These are phyloP conservation scores for Allophyes oxyacanthae DNA, from an alignment of 2,888 invertebrate genomes.

Conservation along the genomic window DNA sequence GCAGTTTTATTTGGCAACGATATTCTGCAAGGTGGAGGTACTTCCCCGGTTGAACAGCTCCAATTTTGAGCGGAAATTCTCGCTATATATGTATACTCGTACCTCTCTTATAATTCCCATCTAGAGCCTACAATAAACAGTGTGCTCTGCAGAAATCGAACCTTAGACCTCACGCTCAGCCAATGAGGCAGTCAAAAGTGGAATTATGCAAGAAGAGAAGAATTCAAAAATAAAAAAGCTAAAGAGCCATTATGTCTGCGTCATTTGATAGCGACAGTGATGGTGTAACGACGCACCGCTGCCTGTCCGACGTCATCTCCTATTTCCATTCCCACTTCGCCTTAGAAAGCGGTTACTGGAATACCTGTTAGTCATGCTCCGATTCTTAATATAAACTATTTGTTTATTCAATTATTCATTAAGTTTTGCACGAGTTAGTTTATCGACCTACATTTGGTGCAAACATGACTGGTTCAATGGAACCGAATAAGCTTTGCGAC, in stretches of 20 bases:
- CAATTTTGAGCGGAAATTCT: no score
- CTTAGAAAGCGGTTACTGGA: slow-evolving; percentile 54
- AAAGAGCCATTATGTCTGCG: slow-evolving; percentile 42
- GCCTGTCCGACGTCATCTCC: slow-evolving; percentile 47
- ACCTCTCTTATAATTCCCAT: no score
- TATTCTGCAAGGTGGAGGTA: no score
- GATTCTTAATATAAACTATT: slow-evolving; percentile 43
- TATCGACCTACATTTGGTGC: slow-evolving; percentile 31
- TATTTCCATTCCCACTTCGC: slow-evolving; percentile 45
- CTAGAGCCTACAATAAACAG: no score
- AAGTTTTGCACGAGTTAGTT: slow-evolving; percentile 41
- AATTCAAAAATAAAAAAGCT: slow-evolving; percentile 23
- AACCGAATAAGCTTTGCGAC: slow-evolving; percentile 5
- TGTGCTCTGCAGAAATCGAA: no score
- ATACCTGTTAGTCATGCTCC: slow-evolving; percentile 52
- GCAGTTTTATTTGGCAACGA: no score
- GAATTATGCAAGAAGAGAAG: slow-evolving; percentile 39
- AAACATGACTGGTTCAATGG: slow-evolving; percentile 30
- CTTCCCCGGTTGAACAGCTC: no score
- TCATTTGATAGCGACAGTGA: slow-evolving; percentile 43
- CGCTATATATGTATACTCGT: no score
- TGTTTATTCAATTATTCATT: slow-evolving; percentile 51
- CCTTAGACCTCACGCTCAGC: no score
- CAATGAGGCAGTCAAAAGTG: slow-evolving; percentile 24
- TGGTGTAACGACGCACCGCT: slow-evolving; percentile 40